Evolutionary conservation across 2,888 invertebrate genomes (phyloP).

Genomic region (Meteorus cinctellus): DNA sequence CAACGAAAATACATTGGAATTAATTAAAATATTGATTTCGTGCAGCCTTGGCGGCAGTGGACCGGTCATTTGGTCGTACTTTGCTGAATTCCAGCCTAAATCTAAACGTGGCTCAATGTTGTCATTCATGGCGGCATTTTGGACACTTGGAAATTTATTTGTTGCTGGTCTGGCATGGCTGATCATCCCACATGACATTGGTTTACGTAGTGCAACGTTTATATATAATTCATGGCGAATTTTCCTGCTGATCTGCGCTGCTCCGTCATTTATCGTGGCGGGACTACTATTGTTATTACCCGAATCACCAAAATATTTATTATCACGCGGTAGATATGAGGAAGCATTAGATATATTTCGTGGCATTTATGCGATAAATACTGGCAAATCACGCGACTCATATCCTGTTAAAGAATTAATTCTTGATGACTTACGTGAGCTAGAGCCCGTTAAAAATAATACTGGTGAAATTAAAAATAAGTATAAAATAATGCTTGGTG

Average conservation of each 20-base stretch:
- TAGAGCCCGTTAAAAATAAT: slow-evolving; percentile 60
- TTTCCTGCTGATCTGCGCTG: slow-evolving; percentile 89
- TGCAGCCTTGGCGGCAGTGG: slow-evolving; percentile 89
- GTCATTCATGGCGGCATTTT: slow-evolving; percentile 95
- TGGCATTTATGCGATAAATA: slow-evolving; percentile 87
- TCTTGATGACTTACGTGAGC: slow-evolving; percentile 66
- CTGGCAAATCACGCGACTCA: slow-evolving; percentile 82
- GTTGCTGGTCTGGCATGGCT: slow-evolving; percentile 84
- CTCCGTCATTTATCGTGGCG: slow-evolving; percentile 91
- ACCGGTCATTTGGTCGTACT: slow-evolving; percentile 96
- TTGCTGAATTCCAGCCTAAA: slow-evolving; percentile 95
- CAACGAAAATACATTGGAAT: too few relatives aligned
- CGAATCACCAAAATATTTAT: slow-evolving; percentile 92
- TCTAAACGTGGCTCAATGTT: slow-evolving; percentile 92
- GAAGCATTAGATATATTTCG: slow-evolving; percentile 88
- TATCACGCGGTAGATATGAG: slow-evolving; percentile 85
- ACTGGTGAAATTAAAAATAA: slow-evolving; percentile 74
- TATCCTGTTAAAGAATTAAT: slow-evolving; percentile 79
- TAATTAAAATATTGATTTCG: slow-evolving; percentile 48
- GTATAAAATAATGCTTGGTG: slow-evolving; percentile 82
- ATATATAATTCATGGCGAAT: slow-evolving; percentile 94
- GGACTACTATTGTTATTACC: slow-evolving; percentile 87
- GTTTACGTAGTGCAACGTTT: slow-evolving; percentile 80
- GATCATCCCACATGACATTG: slow-evolving; percentile 78
- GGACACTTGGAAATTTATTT: slow-evolving; percentile 94